Base-by-base conservation (phyloP, 1,140 invertebrate species). In the Amphibalanus amphitrite region DNA sequence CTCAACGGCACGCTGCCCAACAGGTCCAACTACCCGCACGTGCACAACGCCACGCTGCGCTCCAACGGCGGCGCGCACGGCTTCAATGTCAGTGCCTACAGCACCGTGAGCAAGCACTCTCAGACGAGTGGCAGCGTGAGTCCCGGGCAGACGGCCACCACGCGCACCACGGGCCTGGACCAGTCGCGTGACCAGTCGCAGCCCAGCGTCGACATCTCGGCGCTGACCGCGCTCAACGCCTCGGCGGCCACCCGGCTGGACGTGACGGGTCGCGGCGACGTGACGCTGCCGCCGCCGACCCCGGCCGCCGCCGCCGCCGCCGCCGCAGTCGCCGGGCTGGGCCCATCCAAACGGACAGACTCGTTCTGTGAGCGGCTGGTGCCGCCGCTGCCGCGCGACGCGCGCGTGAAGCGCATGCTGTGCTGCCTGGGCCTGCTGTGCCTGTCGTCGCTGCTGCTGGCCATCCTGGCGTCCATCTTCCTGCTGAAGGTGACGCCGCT, bases 361-460 rank as follows among this genome's bases (percentile, higher is more conserved):
- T 38, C 33, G 28, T 67, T 70, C 38, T 75, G 71, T 40, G 72
- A 70, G 72, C 71, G 30, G 17, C 26, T 40, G 64, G 29, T 23
- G 40, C 70, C 8, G 72, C 68, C 28, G 29, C 69, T 26, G 59
- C 40, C 38, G 67, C 71, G 4, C 69, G 74, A 33, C 29, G 74
- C 26, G 74, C 74, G 1, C 40, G 74, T 28, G 70, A 87, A 87
- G 76, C 90, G 92, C 79, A 90, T 89, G 77, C 80, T 94, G n/a
- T 89, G 90, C 4, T 92, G 90, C 30, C 81, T 94, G 47, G 92
- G 90, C 0, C 79, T 93, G n/a, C 79, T 93, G 70, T 93, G 91
- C 76, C 82, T 94, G 69, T 88, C 92, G 70, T 92, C 90, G 29
- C 81, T 93, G 29, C 81, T 93, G 8, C 82, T 93, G 72, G 91